A percentile compares a stretch with the other conserved stretches of the same genome.
Conservation (phyloP, 1,140 invertebrate genomes). For the silkworm (Bombyx mori) region ASM3026992v2 NC_085117.1:14539501-14540000, state of each 20-base stretch:
- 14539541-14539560: too few species aligned
- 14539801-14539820: conserved; percentile 1
- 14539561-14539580: not conserved
- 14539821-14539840: conserved; percentile 21
- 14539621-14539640: too few species aligned
- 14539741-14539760: too few species aligned
- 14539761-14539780: not conserved
- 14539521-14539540: not conserved
- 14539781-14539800: not conserved
- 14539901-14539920: conserved; percentile 47
- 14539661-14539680: too few species aligned
- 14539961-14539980: not conserved
- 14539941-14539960: not conserved
- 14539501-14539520: not conserved
- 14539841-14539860: conserved; percentile 22
- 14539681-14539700: too few species aligned
- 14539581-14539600: too few species aligned
- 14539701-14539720: too few species aligned
- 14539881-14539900: conserved; percentile 31
- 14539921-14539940: conserved; percentile 19
- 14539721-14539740: too few species aligned
- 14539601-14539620: too few species aligned
- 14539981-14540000: too few species aligned
- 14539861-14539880: conserved; percentile 40
- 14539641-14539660: too few species aligned